Conservation (phyloP, 1,140 invertebrate species). For the Charaxes varanes region DNA sequence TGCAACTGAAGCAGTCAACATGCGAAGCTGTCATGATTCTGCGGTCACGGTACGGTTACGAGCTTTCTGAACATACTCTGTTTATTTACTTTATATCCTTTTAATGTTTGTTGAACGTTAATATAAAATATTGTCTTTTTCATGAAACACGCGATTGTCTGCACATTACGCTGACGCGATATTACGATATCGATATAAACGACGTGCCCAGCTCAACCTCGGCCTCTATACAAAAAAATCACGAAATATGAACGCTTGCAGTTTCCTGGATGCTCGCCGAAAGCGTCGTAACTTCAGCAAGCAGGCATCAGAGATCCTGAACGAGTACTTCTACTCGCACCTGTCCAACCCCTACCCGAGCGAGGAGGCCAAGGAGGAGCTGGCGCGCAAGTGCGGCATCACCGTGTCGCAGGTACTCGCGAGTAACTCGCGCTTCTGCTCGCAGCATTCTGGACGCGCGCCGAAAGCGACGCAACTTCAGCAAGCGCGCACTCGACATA, state of each 20-base stretch:
- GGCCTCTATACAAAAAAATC: slow-evolving; percentile 25
- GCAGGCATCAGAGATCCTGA: slow-evolving; percentile 99
- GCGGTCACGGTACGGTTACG: slow-evolving; percentile 80
- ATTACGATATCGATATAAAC: slow-evolving; percentile 4
- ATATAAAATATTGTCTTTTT: background rate
- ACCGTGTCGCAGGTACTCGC: slow-evolving; percentile 82
- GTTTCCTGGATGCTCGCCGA: slow-evolving; percentile 97
- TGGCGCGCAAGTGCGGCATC: slow-evolving; percentile 99
- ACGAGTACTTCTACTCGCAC: slow-evolving; percentile 99
- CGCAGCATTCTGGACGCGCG: slow-evolving; percentile 95
- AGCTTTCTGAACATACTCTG: slow-evolving; percentile 5
- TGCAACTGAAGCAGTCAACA: slow-evolving; percentile 99
- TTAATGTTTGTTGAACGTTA: background rate
- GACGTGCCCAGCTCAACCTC: slow-evolving; percentile 39
- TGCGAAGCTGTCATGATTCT: slow-evolving; percentile 99
- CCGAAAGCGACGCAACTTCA: slow-evolving; percentile 98
- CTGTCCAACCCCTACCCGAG: slow-evolving; percentile 99
- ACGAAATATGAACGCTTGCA: slow-evolving; percentile 58
- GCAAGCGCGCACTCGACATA: slow-evolving; percentile 54
- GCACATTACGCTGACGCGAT: background rate
- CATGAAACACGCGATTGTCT: slow-evolving; percentile 5
- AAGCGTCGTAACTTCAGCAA: slow-evolving; percentile 99
- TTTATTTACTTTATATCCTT: background rate
- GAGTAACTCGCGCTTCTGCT: background rate
- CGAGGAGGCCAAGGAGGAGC: slow-evolving; percentile 99